Evolutionary conservation across 2,797 vertebrate genomes (phyloP).

Genomic region (Nyctibius grandis): DNA sequence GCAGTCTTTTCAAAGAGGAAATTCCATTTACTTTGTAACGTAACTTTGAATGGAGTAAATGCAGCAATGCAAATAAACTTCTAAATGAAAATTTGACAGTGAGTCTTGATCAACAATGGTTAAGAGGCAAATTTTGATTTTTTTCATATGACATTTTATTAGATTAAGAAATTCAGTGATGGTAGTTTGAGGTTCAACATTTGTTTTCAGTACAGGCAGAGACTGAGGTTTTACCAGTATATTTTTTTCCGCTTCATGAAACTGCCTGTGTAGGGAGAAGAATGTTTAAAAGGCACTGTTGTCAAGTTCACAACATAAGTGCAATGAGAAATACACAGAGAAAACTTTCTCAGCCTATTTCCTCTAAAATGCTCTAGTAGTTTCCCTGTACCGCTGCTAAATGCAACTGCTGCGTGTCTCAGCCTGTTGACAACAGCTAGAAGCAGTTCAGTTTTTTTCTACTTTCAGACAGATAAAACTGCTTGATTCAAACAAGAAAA

Average conservation of each 20-base stretch:
- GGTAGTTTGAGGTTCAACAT: background rate
- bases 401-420: background rate
- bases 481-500: background rate
- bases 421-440: background rate
- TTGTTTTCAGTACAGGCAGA: background rate
- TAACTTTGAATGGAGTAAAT: background rate
- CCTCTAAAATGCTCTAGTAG: background rate
- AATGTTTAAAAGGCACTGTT: background rate
- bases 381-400: background rate
- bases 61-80: background rate
- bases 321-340: background rate
- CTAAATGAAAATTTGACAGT: background rate
- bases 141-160: background rate
- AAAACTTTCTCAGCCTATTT: background rate
- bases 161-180: background rate
- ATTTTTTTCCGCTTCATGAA: background rate
- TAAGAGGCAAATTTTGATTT: background rate
- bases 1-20: background rate
- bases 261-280: accelerated
- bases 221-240: background rate
- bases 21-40: background rate
- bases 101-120: background rate
- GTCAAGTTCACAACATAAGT: background rate
- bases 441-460: background rate
- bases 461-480: background rate